Percentiles rank a stretch among this genome's conserved stretches.
phyloP scores from a whole-genome alignment of 2,113 vertebrate species.

The Bungarus multicinctus region DNA sequence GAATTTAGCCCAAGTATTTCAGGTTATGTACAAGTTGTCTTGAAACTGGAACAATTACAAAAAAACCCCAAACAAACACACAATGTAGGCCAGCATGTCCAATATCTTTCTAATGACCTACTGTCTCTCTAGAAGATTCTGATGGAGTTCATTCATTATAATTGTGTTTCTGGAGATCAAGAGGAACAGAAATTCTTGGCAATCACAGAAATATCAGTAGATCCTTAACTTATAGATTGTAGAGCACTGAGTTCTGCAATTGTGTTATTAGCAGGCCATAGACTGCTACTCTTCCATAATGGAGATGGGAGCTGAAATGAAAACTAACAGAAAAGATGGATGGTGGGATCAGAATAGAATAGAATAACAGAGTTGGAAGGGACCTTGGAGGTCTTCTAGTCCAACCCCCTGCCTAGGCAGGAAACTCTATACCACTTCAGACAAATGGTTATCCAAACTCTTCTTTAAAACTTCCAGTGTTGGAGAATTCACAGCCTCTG shows the following conservation, averaged over 20 bases:
- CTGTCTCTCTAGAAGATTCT: not conserved
- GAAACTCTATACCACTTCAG: no score
- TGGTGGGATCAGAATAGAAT: no score
- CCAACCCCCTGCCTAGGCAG: no score
- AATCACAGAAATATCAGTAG: not conserved
- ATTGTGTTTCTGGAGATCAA: no score
- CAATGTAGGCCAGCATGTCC: not conserved
- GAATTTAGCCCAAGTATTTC: not conserved
- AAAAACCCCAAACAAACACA: not conserved
- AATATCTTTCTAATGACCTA: not conserved
- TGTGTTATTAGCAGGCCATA: not conserved
- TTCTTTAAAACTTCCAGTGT: no score
- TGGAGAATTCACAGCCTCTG: no score
- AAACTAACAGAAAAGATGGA: not conserved
- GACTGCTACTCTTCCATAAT: not conserved
- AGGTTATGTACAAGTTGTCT: not conserved
- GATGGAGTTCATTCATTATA: no score
- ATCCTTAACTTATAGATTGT: not conserved
- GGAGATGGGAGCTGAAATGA: not conserved
- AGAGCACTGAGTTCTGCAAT: not conserved
- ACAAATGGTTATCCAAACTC: no score
- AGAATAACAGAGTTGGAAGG: no score
- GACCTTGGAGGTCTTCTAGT: no score
- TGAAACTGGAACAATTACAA: not conserved
- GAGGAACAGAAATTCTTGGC: not conserved